Base-by-base conservation (phyloP, 1,140 invertebrate species). In the Belonocnema kinseyi region DNA sequence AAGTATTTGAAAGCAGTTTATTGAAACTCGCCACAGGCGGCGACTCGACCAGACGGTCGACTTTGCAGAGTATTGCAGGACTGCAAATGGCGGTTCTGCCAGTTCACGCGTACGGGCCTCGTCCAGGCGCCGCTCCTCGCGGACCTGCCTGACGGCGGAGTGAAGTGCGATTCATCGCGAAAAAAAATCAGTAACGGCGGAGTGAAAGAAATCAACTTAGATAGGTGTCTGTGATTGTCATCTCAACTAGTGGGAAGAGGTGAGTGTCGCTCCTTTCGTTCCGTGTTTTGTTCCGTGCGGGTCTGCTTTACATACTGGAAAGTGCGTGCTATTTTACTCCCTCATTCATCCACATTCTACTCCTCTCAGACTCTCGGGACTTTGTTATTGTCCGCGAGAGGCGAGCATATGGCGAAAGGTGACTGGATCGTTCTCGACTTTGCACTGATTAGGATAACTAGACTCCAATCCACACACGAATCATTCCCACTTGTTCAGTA, bases 31-130 rank as follows among this genome's bases (percentile, higher is more conserved):
- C 46, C 72, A 70, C 76, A 58, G 76, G 74, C 54, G 70, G n/a
- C 75, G 77, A 66, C 58, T 76, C 71, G 80, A 70, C 58, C 74
- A 46, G 40, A 46, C 40, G 40, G 10, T 46, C 40, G 10, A 46
- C 40, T 46, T 46, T 11, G 40, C 8, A 11, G 40, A 46, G 40
- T 46, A 46, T 46, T 46, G 40, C 40, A 46, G 72, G 56, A 52
- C 76, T 74, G 82, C 82, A 85, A 85, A 86, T 85, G 85, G 85
- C 86, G 83, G 82, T 83, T 58, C 61, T 74, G 78, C 26, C 79
- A 84, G 80, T 74, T 82, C 86, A 82, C 81, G 86, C 80, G 80
- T 82, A 80, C 79, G 84, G 84, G 80, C 83, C 84, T 83, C 81
- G 79, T 83, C 75, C 80, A 80, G 87, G 87, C 82, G 75, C 85